phyloP scores from a whole-genome alignment of 2,888 invertebrate species.

The Frankliniella fusca region DNA sequence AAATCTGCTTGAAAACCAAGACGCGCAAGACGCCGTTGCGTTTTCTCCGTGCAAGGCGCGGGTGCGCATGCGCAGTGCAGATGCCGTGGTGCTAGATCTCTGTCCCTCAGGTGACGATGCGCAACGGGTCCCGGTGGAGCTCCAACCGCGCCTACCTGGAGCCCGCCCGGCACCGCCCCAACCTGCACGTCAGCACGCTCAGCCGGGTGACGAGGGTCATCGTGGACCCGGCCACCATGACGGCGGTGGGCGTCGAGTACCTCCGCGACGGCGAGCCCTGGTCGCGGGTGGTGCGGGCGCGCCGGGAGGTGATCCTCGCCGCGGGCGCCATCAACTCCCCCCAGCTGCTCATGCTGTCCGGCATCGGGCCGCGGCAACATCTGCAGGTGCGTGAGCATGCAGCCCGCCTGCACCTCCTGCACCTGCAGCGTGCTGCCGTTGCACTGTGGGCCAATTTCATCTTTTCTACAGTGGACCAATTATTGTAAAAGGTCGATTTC shows the following conservation, averaged over 20 bases:
- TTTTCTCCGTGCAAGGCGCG: no score
- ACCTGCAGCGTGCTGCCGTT: no score
- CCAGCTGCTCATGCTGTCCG: constrained; percentile 74
- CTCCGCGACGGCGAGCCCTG: constrained; percentile 51
- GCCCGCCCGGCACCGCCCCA: constrained; percentile 56
- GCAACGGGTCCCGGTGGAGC: constrained; percentile 63
- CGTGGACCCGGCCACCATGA: constrained; percentile 54
- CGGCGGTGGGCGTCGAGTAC: constrained; percentile 59
- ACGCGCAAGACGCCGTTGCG: no score
- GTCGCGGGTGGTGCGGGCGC: constrained; percentile 53
- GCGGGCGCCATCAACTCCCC: constrained; percentile 75
- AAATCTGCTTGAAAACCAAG: no score
- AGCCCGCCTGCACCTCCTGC: no score
- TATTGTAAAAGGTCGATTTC: no score
- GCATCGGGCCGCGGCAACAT: constrained; percentile 63
- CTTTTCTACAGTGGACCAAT: no score
- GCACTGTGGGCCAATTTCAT: no score
- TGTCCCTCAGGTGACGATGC: constrained; percentile 52
- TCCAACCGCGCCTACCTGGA: constrained; percentile 64
- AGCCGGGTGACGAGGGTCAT: constrained; percentile 59
- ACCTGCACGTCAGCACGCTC: constrained; percentile 58
- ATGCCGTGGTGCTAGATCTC: no score
- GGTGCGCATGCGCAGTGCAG: no score
- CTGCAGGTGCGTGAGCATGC: constrained; percentile 51
- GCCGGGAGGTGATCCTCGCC: constrained; percentile 67